Evolutionary conservation across 2,888 invertebrate genomes (phyloP), one percentile per base, ranked within the genome.

Genomic region (Augochlorella aurata): DNA sequence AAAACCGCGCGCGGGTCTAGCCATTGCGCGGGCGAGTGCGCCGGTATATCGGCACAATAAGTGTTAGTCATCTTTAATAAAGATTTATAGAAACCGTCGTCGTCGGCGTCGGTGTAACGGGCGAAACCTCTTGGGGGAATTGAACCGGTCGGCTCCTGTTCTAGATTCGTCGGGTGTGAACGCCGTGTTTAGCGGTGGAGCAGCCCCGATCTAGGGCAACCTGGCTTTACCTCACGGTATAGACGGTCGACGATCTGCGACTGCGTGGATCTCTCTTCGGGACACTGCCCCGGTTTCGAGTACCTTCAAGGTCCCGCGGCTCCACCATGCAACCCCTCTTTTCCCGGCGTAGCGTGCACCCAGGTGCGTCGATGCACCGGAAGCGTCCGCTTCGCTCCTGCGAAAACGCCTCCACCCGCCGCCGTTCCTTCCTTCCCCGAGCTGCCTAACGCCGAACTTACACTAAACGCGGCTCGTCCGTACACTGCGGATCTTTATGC

Each of bases 251-350:
- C 74, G 77, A 21, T 81, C 70, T 82, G 91, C 92, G 91, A 83
- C 88, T 90, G 91, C 90, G 92, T 88, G 85, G 78, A 85, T 84
- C 86, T 87, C 88, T 85, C 87, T 85, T 87, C 87, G 89, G 92
- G 92, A 89, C 92, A 92, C 90, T 93, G 93, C 90, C 90, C 93
- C 89, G 92, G 91, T 93, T 93, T 92, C 91, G 85, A 90, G 90
- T 89, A 90, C 90, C 92, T 92, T 93, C 93, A 93, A 93, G 93
- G 93, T 93, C 92, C 89, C 88, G 86, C 87, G 77, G 79, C 71
- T 83, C 76, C 79, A 67, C 77, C 78, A 78, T 85, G 73, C 85
- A 81, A 82, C 81, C 81, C 79, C 81, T 67, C 78, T 74, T 73
- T 66, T 14, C 75, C 73, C 66, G 69, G 65, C 75, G 69, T 16